A percentile compares a stretch with the other conserved stretches of the same genome.
Conservation (phyloP, 2,888 invertebrate genomes). For the Calameuta filiformis region DNA sequence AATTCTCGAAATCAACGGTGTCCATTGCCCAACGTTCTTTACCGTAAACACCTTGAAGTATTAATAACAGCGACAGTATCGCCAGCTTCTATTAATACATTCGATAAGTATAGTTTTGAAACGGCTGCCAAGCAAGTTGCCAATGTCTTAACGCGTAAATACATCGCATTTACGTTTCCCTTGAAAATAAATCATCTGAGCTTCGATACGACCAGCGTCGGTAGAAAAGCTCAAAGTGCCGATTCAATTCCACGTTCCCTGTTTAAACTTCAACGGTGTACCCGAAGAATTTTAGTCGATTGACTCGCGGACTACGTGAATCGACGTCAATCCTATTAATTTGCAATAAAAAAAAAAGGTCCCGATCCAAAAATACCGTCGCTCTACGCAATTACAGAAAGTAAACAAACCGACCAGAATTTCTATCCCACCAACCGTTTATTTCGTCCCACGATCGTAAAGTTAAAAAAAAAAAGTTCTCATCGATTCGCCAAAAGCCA, state of each 20-base stretch:
- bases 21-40: background rate
- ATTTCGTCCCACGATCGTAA: background rate
- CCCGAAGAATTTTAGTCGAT: background rate
- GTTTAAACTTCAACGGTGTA: background rate
- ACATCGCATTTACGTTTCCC: background rate
- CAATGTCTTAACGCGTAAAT: slow-evolving; percentile 27
- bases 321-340: background rate
- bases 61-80: slow-evolving; percentile 41
- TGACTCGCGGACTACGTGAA: background rate
- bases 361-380: background rate
- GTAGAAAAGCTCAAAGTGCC: background rate
- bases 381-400: background rate
- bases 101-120: slow-evolving; percentile 35
- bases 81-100: slow-evolving; percentile 37
- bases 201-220: background rate
- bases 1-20: background rate
- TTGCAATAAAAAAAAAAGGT: background rate
- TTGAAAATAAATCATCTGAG: background rate
- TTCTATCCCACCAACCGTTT: background rate
- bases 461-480: background rate
- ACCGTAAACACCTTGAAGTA: slow-evolving; percentile 45
- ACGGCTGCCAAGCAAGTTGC: slow-evolving; percentile 34
- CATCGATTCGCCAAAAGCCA: background rate
- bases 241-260: background rate
- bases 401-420: background rate